Conservation (phyloP, 2,113 vertebrate species). For the Amazona vittata region DNA sequence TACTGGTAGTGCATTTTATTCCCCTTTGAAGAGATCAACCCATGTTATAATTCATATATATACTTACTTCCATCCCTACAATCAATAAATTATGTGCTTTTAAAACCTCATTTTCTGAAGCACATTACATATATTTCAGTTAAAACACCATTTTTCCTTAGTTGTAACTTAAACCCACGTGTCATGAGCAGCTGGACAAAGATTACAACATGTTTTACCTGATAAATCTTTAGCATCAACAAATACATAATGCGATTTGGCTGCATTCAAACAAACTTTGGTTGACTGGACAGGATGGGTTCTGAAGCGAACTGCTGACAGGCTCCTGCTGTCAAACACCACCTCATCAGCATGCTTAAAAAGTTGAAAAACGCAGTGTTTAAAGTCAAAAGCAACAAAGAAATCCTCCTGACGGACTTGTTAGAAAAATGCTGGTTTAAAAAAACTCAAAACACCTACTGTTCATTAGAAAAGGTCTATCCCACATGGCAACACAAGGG, state of each 20-base stretch:
- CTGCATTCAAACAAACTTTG: conserved; percentile 72
- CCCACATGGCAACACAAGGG: conserved; percentile 53
- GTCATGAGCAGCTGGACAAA: conserved; percentile 65
- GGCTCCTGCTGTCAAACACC: conserved; percentile 55
- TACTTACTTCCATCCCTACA: conserved; percentile 64
- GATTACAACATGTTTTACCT: conserved; percentile 66
- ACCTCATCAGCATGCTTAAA: conserved; percentile 38
- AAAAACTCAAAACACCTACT: conserved; percentile 38
- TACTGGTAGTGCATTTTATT: conserved; percentile 52
- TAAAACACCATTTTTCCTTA: conserved; percentile 52
- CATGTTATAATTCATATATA: conserved; percentile 62
- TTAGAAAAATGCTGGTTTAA: conserved; percentile 72
- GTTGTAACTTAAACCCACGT: conserved; percentile 54
- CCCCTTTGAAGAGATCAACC: conserved; percentile 46
- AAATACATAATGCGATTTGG: conserved; percentile 60
- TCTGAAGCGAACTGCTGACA: conserved; percentile 59
- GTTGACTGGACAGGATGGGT: conserved; percentile 71
- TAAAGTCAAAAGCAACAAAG: conserved; percentile 73
- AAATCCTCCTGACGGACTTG: conserved; percentile 68
- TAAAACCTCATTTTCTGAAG: conserved; percentile 51
- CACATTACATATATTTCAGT: conserved; percentile 51
- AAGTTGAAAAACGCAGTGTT: conserved; percentile 71
- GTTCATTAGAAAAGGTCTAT: conserved; percentile 68
- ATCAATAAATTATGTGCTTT: conserved; percentile 65
- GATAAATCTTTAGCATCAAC: conserved; percentile 59